phyloP scores from a whole-genome alignment of 2,113 vertebrate genomes.

The Solenodon paradoxus region DNA sequence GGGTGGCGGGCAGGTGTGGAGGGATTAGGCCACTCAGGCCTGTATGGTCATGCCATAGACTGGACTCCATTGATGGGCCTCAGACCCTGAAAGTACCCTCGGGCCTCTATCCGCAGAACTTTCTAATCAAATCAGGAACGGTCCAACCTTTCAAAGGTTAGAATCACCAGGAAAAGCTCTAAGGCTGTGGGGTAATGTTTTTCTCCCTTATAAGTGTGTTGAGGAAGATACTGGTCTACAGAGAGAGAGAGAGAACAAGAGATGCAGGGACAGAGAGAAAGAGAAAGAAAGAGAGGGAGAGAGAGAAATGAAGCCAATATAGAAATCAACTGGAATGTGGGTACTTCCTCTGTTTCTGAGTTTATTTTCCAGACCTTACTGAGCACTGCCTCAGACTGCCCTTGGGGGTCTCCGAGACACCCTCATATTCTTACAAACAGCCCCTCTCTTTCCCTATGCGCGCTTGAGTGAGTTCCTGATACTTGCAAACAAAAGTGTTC shows the following conservation, averaged over 20 bases:
- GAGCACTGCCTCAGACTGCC: background rate
- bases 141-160: background rate
- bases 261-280: background rate
- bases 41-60: background rate
- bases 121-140: background rate
- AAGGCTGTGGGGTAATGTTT: background rate
- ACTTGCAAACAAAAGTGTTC: background rate
- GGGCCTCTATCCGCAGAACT: background rate
- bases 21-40: background rate
- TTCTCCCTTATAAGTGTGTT: background rate
- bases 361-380: background rate
- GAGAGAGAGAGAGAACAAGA: background rate
- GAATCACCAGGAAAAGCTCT: background rate
- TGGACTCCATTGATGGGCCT: background rate
- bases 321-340: background rate
- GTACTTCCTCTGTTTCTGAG: background rate
- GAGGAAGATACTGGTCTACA: background rate
- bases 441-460: background rate
- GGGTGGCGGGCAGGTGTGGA: accelerated
- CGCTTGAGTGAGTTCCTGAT: background rate
- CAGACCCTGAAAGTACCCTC: background rate
- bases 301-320: background rate
- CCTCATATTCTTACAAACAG: background rate
- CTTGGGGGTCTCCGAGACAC: background rate
- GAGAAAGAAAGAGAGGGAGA: background rate